Conservation (phyloP, 2,797 vertebrate species). For the Thaleichthys pacificus region DNA sequence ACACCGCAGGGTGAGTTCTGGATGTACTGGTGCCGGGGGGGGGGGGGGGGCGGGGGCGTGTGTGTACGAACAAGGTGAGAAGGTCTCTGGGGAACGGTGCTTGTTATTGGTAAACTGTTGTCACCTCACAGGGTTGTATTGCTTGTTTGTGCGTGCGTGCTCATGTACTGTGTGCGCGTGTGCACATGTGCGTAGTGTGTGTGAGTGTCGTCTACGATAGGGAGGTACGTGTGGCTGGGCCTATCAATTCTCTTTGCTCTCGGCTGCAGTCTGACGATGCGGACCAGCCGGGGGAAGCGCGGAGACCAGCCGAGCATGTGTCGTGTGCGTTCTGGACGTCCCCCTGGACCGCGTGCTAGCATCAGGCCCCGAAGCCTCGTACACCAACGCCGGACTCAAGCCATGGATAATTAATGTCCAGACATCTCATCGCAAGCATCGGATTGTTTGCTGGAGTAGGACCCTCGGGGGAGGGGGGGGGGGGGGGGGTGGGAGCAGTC, state of each 20-base stretch:
- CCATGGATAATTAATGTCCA: slow-evolving; percentile 25
- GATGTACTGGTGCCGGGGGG: slow-evolving; percentile 2
- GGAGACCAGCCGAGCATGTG: too few species aligned
- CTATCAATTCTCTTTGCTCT: too few species aligned
- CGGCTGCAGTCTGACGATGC: not conserved
- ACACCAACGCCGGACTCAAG: slow-evolving; percentile 11
- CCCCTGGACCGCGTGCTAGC: not conserved
- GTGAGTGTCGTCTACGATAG: not conserved
- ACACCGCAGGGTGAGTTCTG: slow-evolving; percentile 15
- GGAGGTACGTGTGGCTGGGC: not conserved
- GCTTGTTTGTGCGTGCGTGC: too few species aligned
- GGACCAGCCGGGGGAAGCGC: not conserved
- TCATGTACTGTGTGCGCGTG: not conserved
- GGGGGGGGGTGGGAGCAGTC: not conserved
- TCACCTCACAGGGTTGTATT: not conserved
- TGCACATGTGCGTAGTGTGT: too few species aligned
- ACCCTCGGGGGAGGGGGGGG: slow-evolving; percentile 8
- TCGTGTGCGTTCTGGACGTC: too few species aligned
- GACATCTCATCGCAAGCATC: slow-evolving; percentile 9
- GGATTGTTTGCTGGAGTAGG: not conserved
- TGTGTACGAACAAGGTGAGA: not conserved
- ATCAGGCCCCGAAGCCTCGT: not conserved
- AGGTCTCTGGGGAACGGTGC: not conserved
- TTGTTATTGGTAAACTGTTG: slow-evolving; percentile 25
- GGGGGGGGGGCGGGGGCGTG: too few species aligned